phyloP scores from a whole-genome alignment of 2,113 vertebrate species.

The Alectura lathami region DNA sequence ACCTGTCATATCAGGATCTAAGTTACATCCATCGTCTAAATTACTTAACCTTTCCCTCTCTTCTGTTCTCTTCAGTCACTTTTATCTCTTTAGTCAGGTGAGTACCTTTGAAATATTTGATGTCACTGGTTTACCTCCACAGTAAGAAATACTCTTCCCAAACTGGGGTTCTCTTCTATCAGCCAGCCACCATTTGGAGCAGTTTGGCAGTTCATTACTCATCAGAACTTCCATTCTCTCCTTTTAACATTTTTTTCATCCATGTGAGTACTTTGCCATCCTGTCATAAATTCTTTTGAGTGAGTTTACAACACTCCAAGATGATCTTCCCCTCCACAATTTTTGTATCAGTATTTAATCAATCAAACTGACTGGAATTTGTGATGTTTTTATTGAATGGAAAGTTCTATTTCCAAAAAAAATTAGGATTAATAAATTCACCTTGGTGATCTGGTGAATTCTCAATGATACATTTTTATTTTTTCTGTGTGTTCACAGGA shows the following conservation, averaged over 20 bases:
- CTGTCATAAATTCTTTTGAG: neutral
- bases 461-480: neutral
- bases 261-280: neutral
- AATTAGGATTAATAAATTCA: neutral
- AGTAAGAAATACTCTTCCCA: neutral
- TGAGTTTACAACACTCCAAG: neutral
- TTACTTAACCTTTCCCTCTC: neutral
- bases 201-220: neutral
- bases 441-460: neutral
- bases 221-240: slow-evolving; percentile 4
- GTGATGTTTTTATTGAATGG: neutral
- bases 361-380: neutral
- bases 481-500: neutral
- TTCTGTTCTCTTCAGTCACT: neutral
- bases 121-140: neutral
- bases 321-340: neutral
- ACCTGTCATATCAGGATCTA: neutral
- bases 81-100: neutral
- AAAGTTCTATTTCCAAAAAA: neutral
- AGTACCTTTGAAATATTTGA: neutral
- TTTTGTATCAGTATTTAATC: neutral
- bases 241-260: neutral
- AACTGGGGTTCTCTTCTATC: neutral
- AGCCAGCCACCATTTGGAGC: neutral
- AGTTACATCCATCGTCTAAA: neutral